These are phyloP conservation scores for Todus mexicanus DNA, from an alignment of 2,797 vertebrate genomes.

Conservation along the genomic window DNA sequence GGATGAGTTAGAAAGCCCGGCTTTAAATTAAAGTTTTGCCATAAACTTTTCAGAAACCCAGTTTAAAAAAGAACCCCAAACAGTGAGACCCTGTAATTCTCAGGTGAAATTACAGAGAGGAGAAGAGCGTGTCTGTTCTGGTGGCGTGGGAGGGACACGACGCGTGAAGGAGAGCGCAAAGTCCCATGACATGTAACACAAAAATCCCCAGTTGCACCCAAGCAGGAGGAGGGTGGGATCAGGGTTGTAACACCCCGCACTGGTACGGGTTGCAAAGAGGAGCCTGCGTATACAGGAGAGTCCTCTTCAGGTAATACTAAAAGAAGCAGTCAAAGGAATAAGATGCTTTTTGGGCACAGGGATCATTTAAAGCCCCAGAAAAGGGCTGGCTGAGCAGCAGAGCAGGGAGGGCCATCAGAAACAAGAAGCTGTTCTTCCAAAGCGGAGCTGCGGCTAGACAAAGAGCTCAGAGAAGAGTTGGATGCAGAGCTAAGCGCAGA, in stretches of 20 bases:
- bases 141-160: neutral
- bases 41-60: neutral
- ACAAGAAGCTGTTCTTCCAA: neutral
- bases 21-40: slow-evolving; percentile 33
- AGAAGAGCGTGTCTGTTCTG: neutral
- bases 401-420: neutral
- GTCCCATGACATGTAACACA: neutral
- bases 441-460: neutral
- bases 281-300: neutral
- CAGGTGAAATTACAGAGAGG: slow-evolving; percentile 12
- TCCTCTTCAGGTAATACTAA: neutral
- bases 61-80: neutral
- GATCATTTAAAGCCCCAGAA: neutral
- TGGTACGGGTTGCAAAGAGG: neutral
- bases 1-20: neutral
- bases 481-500: neutral
- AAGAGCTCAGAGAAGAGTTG: neutral
- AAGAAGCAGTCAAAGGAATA: neutral
- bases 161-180: neutral
- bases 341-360: neutral
- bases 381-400: neutral
- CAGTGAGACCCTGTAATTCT: slow-evolving; percentile 20
- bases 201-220: neutral
- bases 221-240: neutral
- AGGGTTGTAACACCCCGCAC: neutral